Evolutionary conservation across 1,140 invertebrate species (phyloP).

Genomic region (Lasioglossum albipes): DNA sequence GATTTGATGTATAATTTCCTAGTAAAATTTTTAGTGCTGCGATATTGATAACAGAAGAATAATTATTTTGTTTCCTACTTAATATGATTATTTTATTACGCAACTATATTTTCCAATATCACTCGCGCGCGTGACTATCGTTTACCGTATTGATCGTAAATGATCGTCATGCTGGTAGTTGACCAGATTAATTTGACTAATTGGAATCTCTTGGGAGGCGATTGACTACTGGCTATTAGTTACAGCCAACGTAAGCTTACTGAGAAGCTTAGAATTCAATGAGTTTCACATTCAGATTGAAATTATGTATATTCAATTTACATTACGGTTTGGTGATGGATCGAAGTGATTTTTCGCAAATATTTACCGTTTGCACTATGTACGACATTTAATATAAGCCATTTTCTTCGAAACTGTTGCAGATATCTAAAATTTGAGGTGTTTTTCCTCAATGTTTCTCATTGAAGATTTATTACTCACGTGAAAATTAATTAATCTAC

Average conservation of each 20-base stretch:
- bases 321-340: not conserved
- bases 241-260: not conserved
- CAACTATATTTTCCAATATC: not conserved
- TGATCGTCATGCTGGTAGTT: not conserved
- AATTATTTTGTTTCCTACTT: no score
- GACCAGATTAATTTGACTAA: slow-evolving; percentile 6
- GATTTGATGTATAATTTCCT: no score
- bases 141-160: slow-evolving; percentile 4
- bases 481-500: no score
- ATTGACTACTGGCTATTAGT: slow-evolving; percentile 1
- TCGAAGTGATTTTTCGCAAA: not conserved
- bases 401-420: no score
- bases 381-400: no score
- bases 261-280: not conserved
- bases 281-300: not conserved
- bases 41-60: no score
- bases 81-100: not conserved
- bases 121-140: not conserved
- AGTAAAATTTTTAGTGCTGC: no score
- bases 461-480: no score
- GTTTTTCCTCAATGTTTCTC: no score
- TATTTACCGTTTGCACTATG: not conserved
- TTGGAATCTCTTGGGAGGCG: slow-evolving; percentile 3
- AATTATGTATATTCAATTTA: not conserved
- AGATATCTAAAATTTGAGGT: no score